Evolutionary conservation across 2,113 vertebrate genomes (phyloP), one percentile per base, ranked within the genome.

Genomic region (Alexandromys fortis): DNA sequence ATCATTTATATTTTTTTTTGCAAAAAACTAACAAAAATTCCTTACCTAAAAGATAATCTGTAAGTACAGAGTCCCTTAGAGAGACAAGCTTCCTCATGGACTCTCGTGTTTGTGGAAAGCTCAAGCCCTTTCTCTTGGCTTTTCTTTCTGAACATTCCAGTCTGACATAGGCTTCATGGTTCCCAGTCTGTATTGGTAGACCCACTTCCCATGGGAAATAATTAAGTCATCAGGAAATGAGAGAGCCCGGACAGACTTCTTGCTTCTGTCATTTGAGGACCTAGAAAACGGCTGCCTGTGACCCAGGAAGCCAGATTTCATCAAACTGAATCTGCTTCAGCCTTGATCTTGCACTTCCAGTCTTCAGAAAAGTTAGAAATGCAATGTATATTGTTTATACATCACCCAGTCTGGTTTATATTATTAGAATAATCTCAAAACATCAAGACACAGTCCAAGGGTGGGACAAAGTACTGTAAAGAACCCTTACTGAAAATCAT

Each of bases 1-100:
- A 42, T 42, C 42, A 42, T 42, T 42, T 42, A 42, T 42, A 42
- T 42, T 42, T 42, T 42, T 42, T 42, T 42, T 42, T 89, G 19
- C 67, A 96, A 92, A 49, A 49, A 45, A 78, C 97, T 65, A 93
- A 47, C 67, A 55, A 90, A 76, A 86, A 96, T 28, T 22, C 94
- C 49, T 52, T 79, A 30, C 63, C 67, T 30, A 49, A 72, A 67
- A 52, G 3, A 33, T 63, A 87, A 78, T 95, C 86, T 67, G 19
- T 47, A 67, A 49, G 17, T 52, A 24, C 19, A 89, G 28, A 33
- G 21, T 87, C 65, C 35, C 33, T n/a, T 24, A 72, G 38, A 55
- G 33, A 81, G 17, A 89, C 38, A 68, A 77, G 61, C 14, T 78
- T 28, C 6, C 19, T 79, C 35, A 7, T 38, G 8, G 5, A 92